Percentiles rank a stretch among this genome's conserved stretches.
Conservation (phyloP, 2,797 vertebrate genomes). For the Rhinichthys osculus region DNA sequence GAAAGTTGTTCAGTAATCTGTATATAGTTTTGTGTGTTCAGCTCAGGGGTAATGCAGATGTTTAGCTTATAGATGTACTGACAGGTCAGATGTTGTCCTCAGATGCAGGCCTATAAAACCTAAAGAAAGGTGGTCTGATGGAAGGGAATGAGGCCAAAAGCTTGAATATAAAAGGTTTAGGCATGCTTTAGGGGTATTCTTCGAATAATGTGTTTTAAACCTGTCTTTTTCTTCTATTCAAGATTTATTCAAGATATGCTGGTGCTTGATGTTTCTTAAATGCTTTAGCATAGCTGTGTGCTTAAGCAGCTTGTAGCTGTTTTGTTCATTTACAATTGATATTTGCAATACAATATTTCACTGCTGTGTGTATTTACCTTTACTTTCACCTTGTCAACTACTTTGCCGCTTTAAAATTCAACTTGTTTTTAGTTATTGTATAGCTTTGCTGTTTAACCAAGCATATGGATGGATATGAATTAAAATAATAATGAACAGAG, state of each 20-base stretch:
- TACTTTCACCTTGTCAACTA: not conserved
- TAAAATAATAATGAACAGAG: not conserved
- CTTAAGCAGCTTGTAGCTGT: not conserved
- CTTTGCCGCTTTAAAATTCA: not conserved
- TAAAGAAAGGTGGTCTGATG: not conserved
- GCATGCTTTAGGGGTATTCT: not conserved
- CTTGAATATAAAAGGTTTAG: not conserved
- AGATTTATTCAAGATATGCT: not conserved
- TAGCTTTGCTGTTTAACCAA: not conserved
- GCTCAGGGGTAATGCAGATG: conserved; percentile 26
- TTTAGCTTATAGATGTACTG: conserved; percentile 16
- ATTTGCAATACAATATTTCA: not conserved
- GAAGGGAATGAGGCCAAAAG: not conserved
- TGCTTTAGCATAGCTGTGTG: not conserved
- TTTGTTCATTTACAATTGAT: not conserved
- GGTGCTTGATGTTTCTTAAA: conserved; percentile 5
- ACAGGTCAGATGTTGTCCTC: conserved; percentile 23
- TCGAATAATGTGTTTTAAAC: not conserved
- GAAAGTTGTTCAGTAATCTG: not conserved
- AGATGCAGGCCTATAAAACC: conserved; percentile 23
- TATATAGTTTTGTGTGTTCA: not conserved
- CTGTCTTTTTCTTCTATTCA: not conserved
- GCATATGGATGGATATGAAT: not conserved
- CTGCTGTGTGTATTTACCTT: not conserved
- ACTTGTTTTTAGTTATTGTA: not conserved